Evolutionary conservation across 2,797 vertebrate species (phyloP), one percentile per base, ranked within the genome.

Genomic region (Cynodonichthys magdalenae): DNA sequence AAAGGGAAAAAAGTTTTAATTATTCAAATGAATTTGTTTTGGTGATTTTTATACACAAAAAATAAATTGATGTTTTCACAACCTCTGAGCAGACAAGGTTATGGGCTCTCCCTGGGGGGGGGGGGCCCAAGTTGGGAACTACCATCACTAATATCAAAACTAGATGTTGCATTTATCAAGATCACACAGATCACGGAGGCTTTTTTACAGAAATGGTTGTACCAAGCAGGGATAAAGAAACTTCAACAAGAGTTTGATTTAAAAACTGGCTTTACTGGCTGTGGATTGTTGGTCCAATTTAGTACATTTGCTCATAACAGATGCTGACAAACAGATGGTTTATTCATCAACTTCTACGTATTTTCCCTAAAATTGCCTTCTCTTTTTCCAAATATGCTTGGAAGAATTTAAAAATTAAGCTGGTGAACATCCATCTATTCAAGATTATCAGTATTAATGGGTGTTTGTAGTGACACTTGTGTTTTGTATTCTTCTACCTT

Each of bases 291-390:
- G 20, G 3, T 56, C 11, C 44, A 10, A 44, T 56, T n/a, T 27
- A 17, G n/a, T 28, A 11, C 6, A 5, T 53, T 52, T 36, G 9
- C 31, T 5, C 11, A 44, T 29, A 42, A 57, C 24, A 45, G 42
- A 46, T 12, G 27, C 27, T 14, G 36, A 45, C 18, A 18, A 46
- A 58, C 42, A 58, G n/a, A 58, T 58, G 8, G 18, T 49, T 49
- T 44, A 48, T 59, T 34, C 44, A 34, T 31, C 44, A 20, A 17
- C 3, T 59, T 18, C 24, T 41, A 45, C 28, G 5, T 27, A n/a
- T 29, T 7, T n/a, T 28, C 28, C 24, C 15, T 17, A 2, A 18
- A 53, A 18, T n/a, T 34, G 17, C 29, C 29, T 24, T 54, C 34
- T 20, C 18, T 17, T 27, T 15, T 41, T 20, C 15, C 15, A 46